Conservation (phyloP, 2,113 vertebrate species). For the Castor canadensis region DNA sequence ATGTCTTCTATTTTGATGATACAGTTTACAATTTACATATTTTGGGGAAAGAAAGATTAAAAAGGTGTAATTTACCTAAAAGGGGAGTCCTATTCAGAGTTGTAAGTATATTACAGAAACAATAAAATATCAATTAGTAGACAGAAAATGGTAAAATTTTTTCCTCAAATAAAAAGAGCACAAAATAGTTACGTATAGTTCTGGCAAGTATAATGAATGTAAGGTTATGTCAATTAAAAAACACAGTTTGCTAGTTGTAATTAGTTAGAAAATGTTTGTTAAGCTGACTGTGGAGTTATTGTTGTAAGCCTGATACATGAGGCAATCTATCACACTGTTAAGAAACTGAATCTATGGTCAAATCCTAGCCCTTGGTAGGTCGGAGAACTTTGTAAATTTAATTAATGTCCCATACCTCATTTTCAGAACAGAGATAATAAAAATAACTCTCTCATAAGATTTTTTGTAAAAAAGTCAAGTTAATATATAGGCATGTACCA, state of each 20-base stretch:
- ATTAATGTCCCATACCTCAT: not conserved
- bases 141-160: not conserved
- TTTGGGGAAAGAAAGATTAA: not conserved
- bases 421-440: not conserved
- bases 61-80: not conserved
- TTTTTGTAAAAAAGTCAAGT: not conserved
- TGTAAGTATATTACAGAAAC: not conserved
- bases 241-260: not conserved
- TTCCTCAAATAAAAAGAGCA: not conserved
- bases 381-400: not conserved
- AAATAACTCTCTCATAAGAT: not conserved
- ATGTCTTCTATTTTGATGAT: not conserved
- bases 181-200: not conserved
- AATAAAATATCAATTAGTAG: not conserved
- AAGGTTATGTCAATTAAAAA: not conserved
- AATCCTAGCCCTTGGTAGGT: not conserved
- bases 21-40: not conserved
- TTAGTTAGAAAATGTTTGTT: not conserved
- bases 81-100: not conserved
- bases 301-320: not conserved
- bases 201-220: not conserved
- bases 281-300: not conserved
- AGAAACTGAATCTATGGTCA: not conserved
- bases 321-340: accelerated
- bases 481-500: not conserved